phyloP scores from a whole-genome alignment of 2,797 vertebrate genomes.

The Acrossocheilus wenchowensis region DNA sequence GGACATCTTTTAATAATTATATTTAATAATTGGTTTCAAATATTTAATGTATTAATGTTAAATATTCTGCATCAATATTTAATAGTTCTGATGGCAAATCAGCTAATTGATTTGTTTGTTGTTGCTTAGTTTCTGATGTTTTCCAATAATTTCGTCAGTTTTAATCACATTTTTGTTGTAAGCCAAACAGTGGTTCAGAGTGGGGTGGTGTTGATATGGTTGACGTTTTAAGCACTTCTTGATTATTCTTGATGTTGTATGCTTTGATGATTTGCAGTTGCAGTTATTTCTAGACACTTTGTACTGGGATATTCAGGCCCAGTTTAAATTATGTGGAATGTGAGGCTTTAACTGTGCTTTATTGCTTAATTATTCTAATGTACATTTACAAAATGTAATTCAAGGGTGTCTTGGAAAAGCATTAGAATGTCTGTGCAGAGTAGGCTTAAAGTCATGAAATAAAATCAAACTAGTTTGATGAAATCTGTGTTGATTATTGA shows the following conservation, averaged over 20 bases:
- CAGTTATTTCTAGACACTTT: slow-evolving; percentile 52
- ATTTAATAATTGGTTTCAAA: background rate
- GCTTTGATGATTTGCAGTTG: slow-evolving; percentile 62
- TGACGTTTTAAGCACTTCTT: slow-evolving; percentile 42
- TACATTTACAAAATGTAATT: slow-evolving; percentile 58
- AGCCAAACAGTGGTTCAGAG: slow-evolving; percentile 46
- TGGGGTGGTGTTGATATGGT: slow-evolving; percentile 51
- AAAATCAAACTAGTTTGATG: slow-evolving; percentile 49
- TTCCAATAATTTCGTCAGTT: slow-evolving; percentile 32
- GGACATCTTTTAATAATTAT: slow-evolving; percentile 6
- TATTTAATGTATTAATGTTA: slow-evolving; percentile 19
- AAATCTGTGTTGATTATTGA: slow-evolving; percentile 2
- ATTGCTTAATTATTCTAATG: slow-evolving; percentile 63
- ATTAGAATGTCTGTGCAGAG: slow-evolving; percentile 39
- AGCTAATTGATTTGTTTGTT: slow-evolving; percentile 37
- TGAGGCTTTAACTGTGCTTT: slow-evolving; percentile 63
- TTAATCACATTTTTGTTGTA: slow-evolving; percentile 51
- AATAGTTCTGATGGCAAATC: background rate
- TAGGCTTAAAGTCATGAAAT: slow-evolving; percentile 41
- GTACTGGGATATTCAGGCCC: slow-evolving; percentile 51
- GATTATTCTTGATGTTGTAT: slow-evolving; percentile 56
- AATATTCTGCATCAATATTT: slow-evolving; percentile 22
- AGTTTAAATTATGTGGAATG: slow-evolving; percentile 59
- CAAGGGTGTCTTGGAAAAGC: slow-evolving; percentile 43
- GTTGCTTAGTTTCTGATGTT: slow-evolving; percentile 29